Evolutionary conservation across 2,888 invertebrate genomes (phyloP), one percentile per base, ranked within the genome.

Genomic region (Dryobota labecula): DNA sequence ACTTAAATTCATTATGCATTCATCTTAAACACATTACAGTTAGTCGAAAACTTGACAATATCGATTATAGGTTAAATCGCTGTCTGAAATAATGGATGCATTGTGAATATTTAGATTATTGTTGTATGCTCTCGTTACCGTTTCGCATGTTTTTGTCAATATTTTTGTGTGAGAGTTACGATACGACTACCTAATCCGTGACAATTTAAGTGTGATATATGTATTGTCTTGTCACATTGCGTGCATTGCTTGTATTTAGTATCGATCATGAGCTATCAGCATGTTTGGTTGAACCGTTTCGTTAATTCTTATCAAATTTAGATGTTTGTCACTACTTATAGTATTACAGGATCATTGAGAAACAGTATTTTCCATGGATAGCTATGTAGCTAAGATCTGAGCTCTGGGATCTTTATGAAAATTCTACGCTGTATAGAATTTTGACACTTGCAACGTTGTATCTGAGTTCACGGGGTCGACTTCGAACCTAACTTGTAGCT

Each of bases 21-120:
- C 4, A 51, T 36, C 13, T 47, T 54, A n/a, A 30, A 54, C 1
- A 13, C 7, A 20, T 20, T 24, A 24, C 43, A 30, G 53, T 54
- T 24, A 41, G 9, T 33, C 27, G 56, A 49, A 56, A 24, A 24
- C 30, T 24, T 36, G 41, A 33, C 18, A 51, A 51, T 18, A 47
- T 56, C 54, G 18, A 54, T 69, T 2, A 9, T 15, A 38, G 27
- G 41, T n/a, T 57, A 30, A 54, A 57, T 24, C 36, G 18, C 15
- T 20, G 24, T 64, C 15, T 47, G 6, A 36, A 74, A 64, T 45
- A 58, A 73, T 67, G 15, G 51, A 13, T 61, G 2, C 2, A n/a
- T 47, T 33, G 57, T 53, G 8, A 70, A 76, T 70, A 65, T 76
- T 41, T 8, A 56, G 5, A 43, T 30, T 41, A 30, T 13, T 20